Conservation (phyloP, 2,888 invertebrate species). For the Drosophila mettleri region DNA sequence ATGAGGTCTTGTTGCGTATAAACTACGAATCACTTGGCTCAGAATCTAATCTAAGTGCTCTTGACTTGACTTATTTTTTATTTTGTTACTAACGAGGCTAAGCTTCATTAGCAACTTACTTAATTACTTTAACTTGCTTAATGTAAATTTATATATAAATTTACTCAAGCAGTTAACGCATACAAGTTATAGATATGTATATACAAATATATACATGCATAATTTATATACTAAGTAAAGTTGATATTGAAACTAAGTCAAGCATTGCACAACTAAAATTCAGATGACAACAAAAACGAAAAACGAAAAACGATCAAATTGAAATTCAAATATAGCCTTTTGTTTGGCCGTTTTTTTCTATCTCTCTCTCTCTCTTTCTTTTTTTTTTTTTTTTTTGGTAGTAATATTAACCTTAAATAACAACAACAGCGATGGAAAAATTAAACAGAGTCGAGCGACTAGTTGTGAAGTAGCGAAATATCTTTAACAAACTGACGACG, state of each 20-base stretch:
- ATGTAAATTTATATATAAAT: background rate
- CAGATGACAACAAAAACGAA: background rate
- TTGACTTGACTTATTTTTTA: background rate
- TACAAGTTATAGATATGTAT: slow-evolving; percentile 2
- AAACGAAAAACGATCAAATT: slow-evolving; percentile 34
- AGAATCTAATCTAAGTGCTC: slow-evolving; percentile 6
- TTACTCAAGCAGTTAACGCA: slow-evolving; percentile 2
- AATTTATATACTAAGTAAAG: slow-evolving; percentile 11
- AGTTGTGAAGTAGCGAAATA: slow-evolving; percentile 61
- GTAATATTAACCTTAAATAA: slow-evolving; percentile 21
- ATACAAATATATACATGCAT: background rate
- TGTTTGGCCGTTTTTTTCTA: slow-evolving; percentile 39
- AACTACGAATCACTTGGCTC: background rate
- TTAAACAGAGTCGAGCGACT: slow-evolving; percentile 30
- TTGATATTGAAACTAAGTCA: slow-evolving; percentile 4
- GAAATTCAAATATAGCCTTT: slow-evolving; percentile 48
- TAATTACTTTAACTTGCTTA: background rate
- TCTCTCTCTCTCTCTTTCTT: no score
- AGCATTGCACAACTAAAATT: slow-evolving; percentile 16
- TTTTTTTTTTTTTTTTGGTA: slow-evolving; percentile 1
- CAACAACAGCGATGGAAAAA: slow-evolving; percentile 18
- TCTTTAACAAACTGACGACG: slow-evolving; percentile 70
- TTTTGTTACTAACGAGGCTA: slow-evolving; percentile 2
- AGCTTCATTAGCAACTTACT: background rate
- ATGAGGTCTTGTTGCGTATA: background rate